phyloP scores from a whole-genome alignment of 2,888 invertebrate genomes.

The Cistogaster globosa region DNA sequence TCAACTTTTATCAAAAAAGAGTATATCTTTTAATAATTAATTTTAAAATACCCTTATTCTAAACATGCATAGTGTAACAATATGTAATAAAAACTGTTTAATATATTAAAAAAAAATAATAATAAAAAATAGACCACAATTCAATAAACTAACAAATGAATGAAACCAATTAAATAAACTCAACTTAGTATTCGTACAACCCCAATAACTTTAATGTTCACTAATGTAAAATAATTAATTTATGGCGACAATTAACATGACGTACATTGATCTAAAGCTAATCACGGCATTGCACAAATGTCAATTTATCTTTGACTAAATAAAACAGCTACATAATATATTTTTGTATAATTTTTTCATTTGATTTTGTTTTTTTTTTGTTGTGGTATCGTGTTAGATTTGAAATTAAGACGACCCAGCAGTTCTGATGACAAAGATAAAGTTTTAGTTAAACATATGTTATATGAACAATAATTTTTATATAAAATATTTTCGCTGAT shows the following conservation, averaged over 20 bases:
- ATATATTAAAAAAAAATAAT: background rate
- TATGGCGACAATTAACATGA: slow-evolving; percentile 71
- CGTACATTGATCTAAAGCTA: slow-evolving; percentile 68
- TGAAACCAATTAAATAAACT: slow-evolving; percentile 34
- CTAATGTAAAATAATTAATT: slow-evolving; percentile 69
- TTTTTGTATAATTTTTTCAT: background rate
- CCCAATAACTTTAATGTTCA: slow-evolving; percentile 56
- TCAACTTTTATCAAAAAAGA: too few relatives aligned
- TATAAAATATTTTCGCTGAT: too few relatives aligned
- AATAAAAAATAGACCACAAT: background rate
- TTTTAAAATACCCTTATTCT: background rate
- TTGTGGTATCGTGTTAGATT: slow-evolving; percentile 8
- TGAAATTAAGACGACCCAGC: background rate
- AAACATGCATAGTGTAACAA: background rate
- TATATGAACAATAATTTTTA: too few relatives aligned
- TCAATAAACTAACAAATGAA: background rate
- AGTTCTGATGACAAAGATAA: background rate
- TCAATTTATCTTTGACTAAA: slow-evolving; percentile 66
- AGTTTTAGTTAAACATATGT: too few relatives aligned
- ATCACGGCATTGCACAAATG: slow-evolving; percentile 67
- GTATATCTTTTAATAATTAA: too few relatives aligned
- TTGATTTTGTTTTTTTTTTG: background rate
- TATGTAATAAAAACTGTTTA: background rate
- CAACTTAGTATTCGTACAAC: slow-evolving; percentile 14
- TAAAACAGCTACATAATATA: slow-evolving; percentile 20